Conservation (phyloP, 2,797 vertebrate genomes). For the Distichodus sexfasciatus region DNA sequence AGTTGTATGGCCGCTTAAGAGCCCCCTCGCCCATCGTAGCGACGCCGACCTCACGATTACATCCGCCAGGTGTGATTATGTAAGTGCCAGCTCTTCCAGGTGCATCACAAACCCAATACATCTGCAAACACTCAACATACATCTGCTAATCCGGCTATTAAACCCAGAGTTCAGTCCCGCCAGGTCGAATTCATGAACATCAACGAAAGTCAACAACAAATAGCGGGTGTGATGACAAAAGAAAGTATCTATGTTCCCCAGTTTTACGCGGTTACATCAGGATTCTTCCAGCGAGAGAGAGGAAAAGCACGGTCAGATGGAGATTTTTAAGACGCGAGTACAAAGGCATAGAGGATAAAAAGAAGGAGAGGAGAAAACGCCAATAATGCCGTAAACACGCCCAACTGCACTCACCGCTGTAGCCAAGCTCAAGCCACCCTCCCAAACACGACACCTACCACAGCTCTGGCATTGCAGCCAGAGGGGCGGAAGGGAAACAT, state of each 20-base stretch:
- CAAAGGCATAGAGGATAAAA: constrained; percentile 51
- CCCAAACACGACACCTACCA: constrained; percentile 61
- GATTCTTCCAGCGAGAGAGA: constrained; percentile 24
- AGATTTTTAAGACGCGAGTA: constrained; percentile 38
- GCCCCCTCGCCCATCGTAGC: too few relatives aligned
- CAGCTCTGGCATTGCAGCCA: constrained; percentile 54
- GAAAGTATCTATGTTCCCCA: constrained; percentile 29
- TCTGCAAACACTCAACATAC: too few relatives aligned
- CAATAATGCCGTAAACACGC: constrained; percentile 64
- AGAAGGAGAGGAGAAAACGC: constrained; percentile 42
- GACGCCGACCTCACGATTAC: too few relatives aligned
- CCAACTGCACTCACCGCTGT: constrained; percentile 70
- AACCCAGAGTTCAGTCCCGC: too few relatives aligned
- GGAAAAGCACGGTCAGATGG: constrained; percentile 34
- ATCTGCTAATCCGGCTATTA: too few relatives aligned
- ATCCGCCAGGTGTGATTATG: too few relatives aligned
- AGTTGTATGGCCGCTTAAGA: too few relatives aligned
- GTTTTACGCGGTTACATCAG: constrained; percentile 50
- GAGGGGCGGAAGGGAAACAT: constrained; percentile 24
- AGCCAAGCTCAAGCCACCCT: constrained; percentile 66
- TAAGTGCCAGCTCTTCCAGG: too few relatives aligned
- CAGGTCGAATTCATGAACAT: too few relatives aligned
- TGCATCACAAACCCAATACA: too few relatives aligned
- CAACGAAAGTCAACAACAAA: too few relatives aligned
- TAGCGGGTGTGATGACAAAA: constrained; percentile 21